Conservation (phyloP, 2,113 vertebrate species). For the Pseudonaja textilis region DNA sequence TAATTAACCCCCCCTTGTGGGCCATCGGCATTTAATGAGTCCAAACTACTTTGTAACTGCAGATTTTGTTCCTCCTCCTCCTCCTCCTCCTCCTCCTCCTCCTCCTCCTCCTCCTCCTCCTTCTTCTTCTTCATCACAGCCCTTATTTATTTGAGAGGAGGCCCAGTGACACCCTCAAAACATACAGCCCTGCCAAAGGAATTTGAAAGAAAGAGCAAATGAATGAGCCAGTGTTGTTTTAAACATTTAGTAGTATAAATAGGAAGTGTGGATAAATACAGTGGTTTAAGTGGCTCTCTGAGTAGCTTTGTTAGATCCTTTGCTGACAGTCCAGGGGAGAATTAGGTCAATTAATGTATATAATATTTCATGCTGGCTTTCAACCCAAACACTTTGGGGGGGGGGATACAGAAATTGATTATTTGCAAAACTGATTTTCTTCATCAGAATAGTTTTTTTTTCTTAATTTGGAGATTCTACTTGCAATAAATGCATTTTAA, state of each 20-base stretch:
- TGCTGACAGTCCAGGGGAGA: conserved; percentile 66
- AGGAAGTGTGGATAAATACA: conserved; percentile 74
- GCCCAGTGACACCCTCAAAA: conserved; percentile 68
- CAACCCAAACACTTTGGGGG: conserved; percentile 43
- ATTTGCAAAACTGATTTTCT: conserved; percentile 27
- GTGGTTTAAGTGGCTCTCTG: conserved; percentile 66
- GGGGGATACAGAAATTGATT: not conserved
- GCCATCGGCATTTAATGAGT: conserved; percentile 79
- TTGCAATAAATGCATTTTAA: not conserved
- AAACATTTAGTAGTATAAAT: conserved; percentile 79
- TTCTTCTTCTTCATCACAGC: conserved; percentile 34
- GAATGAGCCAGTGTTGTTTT: conserved; percentile 76
- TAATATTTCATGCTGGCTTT: conserved; percentile 62
- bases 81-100: conserved; percentile 20
- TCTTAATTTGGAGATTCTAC: conserved; percentile 10
- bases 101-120: not conserved
- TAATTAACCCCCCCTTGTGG: conserved; percentile 75
- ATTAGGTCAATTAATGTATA: conserved; percentile 70
- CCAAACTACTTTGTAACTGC: conserved; percentile 78
- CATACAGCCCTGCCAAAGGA: conserved; percentile 74
- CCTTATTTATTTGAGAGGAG: conserved; percentile 78
- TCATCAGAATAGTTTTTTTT: conserved; percentile 21
- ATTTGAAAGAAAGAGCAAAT: conserved; percentile 70
- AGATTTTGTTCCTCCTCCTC: conserved; percentile 20
- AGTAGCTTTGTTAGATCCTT: conserved; percentile 73